Evolutionary conservation across 2,113 vertebrate species (phyloP).

Genomic region (Chlamydotis undulata): DNA sequence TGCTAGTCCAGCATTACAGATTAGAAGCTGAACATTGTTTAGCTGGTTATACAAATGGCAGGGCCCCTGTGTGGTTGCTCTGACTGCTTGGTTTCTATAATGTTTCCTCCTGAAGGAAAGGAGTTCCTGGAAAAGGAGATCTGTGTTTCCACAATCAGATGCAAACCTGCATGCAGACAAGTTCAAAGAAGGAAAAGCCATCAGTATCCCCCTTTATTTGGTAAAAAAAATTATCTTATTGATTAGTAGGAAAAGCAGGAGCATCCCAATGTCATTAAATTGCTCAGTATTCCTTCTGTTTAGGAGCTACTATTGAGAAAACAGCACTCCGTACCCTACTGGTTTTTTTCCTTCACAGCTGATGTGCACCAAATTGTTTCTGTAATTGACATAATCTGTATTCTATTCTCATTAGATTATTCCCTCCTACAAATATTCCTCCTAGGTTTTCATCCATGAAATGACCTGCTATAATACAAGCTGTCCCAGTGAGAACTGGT

Average conservation of each 20-base stretch:
- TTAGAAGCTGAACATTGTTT: not conserved
- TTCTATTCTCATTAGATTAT: not conserved
- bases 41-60: not conserved
- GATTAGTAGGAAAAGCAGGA: not conserved
- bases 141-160: not conserved
- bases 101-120: not conserved
- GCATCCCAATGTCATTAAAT: not conserved
- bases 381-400: not conserved
- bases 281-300: not conserved
- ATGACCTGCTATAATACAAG: not conserved
- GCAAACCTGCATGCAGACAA: not conserved
- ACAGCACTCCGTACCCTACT: not conserved
- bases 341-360: conserved; percentile 6
- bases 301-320: not conserved
- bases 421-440: conserved; percentile 24
- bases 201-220: not conserved
- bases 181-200: not conserved
- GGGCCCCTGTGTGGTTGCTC: not conserved
- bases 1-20: not conserved
- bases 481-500: conserved; percentile 22
- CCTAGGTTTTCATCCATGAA: conserved; percentile 27
- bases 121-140: not conserved
- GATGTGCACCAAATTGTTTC: conserved; percentile 12
- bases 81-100: not conserved
- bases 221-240: not conserved